A percentile compares a stretch with the other conserved stretches of the same genome.
Conservation (phyloP, 2,113 vertebrate species). For the Galemys pyrenaicus region DNA sequence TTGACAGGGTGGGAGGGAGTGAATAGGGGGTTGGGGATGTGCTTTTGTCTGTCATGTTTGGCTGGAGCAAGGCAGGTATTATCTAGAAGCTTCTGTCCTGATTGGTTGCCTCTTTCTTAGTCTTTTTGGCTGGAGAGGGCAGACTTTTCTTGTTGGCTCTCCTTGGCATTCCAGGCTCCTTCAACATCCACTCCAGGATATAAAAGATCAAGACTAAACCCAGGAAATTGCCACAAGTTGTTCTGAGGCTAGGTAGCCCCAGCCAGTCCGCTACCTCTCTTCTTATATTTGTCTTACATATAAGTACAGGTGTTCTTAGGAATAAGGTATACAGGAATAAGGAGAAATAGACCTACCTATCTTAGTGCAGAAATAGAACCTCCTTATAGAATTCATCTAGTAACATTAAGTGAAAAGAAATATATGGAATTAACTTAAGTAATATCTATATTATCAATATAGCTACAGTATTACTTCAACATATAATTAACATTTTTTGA, state of each 20-base stretch:
- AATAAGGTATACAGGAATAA: too few relatives aligned
- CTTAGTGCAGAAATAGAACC: not conserved
- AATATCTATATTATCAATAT: not conserved
- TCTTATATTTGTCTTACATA: not conserved
- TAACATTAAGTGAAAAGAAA: constrained; percentile 7
- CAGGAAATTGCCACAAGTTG: not conserved
- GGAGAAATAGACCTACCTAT: not conserved
- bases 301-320: too few relatives aligned
- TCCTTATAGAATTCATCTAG: not conserved
- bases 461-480: constrained; percentile 4
- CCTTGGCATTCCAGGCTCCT: not conserved
- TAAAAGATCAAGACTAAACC: not conserved
- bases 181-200: not conserved
- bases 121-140: not conserved
- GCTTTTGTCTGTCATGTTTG: not conserved
- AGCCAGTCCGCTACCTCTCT: not conserved
- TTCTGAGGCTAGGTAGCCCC: not conserved
- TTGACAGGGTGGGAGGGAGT: not conserved
- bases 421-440: constrained; percentile 13
- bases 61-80: not conserved
- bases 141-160: not conserved
- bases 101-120: not conserved
- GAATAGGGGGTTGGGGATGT: not conserved
- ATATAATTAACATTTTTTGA: not conserved
- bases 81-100: not conserved